phyloP scores from a whole-genome alignment of 2,797 vertebrate genomes.

The Miichthys miiuy region DNA sequence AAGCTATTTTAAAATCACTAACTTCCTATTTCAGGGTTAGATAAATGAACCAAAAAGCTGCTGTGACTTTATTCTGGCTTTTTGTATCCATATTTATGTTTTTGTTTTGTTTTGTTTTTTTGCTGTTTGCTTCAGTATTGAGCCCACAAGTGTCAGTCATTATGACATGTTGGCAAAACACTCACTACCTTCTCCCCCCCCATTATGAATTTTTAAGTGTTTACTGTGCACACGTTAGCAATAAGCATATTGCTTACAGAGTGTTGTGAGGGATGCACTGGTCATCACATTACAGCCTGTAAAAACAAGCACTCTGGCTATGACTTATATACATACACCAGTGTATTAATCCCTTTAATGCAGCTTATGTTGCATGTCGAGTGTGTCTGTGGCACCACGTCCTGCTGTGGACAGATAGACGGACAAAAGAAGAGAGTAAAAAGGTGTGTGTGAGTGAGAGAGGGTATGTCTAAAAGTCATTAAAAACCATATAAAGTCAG shows the following conservation, averaged over 20 bases:
- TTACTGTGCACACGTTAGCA: neutral
- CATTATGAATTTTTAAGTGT: neutral
- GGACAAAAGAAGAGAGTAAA: conserved; percentile 50
- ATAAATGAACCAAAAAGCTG: neutral
- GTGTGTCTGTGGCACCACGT: conserved; percentile 88
- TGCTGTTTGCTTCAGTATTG: neutral
- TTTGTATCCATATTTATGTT: neutral
- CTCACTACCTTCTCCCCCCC: too few relatives aligned
- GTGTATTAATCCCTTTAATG: too few relatives aligned
- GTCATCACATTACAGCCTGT: neutral
- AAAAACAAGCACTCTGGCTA: too few relatives aligned
- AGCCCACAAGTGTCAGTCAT: neutral
- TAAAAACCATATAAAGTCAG: neutral
- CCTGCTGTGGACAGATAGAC: conserved; percentile 90
- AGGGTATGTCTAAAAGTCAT: conserved; percentile 7
- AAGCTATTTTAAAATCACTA: neutral
- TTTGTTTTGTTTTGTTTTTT: neutral
- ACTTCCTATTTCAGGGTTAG: neutral
- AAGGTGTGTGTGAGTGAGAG: conserved; percentile 9
- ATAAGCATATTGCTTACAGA: neutral
- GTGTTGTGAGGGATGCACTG: neutral
- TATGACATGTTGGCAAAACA: neutral
- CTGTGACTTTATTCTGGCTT: neutral
- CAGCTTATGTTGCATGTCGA: too few relatives aligned
- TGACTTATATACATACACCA: too few relatives aligned